These are phyloP conservation scores for Halictus rubicundus DNA, from an alignment of 1,140 invertebrate genomes.

Conservation along the genomic window DNA sequence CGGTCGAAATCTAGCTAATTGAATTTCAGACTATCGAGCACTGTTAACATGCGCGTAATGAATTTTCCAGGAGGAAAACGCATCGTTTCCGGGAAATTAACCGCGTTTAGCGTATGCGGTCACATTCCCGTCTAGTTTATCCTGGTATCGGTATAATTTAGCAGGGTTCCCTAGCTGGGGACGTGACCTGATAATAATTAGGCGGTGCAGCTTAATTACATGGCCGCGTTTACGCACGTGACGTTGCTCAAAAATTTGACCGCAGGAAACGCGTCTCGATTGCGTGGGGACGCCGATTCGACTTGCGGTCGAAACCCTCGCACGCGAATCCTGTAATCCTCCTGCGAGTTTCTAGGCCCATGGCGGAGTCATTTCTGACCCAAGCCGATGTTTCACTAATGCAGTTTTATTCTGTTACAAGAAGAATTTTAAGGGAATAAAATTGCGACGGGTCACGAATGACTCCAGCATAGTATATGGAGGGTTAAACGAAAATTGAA, in stretches of 20 bases:
- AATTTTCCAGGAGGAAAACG: neutral
- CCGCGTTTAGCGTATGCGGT: conserved; percentile 1
- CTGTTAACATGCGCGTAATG: too few relatives aligned
- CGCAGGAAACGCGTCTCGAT: neutral
- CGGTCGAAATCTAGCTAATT: neutral
- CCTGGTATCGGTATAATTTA: conserved; percentile 5
- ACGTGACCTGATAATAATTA: conserved; percentile 18
- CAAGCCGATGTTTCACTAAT: too few relatives aligned
- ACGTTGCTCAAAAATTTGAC: neutral
- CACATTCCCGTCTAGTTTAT: neutral
- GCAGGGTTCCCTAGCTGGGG: neutral
- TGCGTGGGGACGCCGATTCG: neutral
- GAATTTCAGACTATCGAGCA: neutral
- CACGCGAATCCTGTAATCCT: too few relatives aligned
- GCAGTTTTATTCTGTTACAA: too few relatives aligned
- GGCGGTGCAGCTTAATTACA: conserved; percentile 8
- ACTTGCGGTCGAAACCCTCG: neutral
- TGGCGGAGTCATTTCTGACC: too few relatives aligned
- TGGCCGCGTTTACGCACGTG: neutral
- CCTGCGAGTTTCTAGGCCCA: too few relatives aligned
- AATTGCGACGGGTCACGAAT: too few relatives aligned
- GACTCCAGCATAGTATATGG: too few relatives aligned
- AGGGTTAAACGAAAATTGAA: too few relatives aligned
- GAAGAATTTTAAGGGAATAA: too few relatives aligned
- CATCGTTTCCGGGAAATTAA: conserved; percentile 9